phyloP scores from a whole-genome alignment of 2,113 vertebrate species.

The Menura novaehollandiae region DNA sequence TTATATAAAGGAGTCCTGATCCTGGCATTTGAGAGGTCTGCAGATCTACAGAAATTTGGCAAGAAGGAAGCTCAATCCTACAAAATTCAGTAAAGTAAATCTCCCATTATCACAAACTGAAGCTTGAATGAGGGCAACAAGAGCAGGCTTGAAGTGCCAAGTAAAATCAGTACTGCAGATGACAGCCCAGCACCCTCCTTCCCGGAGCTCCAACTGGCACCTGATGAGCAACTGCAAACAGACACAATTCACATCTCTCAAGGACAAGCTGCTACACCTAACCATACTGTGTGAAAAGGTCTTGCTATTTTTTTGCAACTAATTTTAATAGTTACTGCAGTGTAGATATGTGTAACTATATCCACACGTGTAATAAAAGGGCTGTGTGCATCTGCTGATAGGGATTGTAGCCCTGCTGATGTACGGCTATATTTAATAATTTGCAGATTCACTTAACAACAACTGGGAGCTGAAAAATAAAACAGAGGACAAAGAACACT shows the following conservation, averaged over 20 bases:
- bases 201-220: neutral
- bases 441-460: neutral
- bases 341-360: neutral
- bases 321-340: neutral
- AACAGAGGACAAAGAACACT: neutral
- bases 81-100: neutral
- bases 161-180: neutral
- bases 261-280: neutral
- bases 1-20: neutral
- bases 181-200: neutral
- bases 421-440: neutral
- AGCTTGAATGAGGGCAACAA: neutral
- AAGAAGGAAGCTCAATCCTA: neutral
- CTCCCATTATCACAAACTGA: neutral
- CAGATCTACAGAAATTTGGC: neutral
- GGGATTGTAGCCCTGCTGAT: neutral
- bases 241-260: neutral
- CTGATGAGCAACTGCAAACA: neutral
- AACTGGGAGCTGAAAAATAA: neutral
- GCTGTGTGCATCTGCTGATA: neutral
- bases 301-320: neutral
- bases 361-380: neutral
- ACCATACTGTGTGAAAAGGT: neutral
- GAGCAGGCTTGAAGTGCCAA: neutral
- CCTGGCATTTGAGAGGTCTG: neutral